Evolutionary conservation across 1,140 invertebrate species (phyloP), one percentile per base, ranked within the genome.

Genomic region (Ladona fulva): DNA sequence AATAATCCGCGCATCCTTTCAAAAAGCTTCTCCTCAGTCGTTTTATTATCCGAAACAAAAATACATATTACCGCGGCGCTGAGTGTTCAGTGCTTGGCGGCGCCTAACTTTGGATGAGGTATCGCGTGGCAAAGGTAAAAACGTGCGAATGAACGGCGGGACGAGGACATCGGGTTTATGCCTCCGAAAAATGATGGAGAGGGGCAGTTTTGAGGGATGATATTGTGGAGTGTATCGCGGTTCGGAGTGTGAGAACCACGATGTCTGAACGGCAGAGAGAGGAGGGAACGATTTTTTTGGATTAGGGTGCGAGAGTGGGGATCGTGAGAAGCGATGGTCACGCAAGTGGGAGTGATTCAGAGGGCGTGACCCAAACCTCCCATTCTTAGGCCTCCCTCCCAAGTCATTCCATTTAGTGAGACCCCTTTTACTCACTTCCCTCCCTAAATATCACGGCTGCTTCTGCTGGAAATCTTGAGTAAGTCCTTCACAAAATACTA

Each of bases 1-100:
- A 37, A 37, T 37, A 37, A 37, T 37, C 29, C 8, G 1, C 29
- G 29, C 29, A 37, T 37, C 29, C 3, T 8, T 1, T 37, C 29
- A 37, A 22, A 66, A 66, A 66, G n/a, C 1, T 66, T 66, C 52
- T 22, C 52, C 5, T 12, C n/a, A 66, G 44, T 52, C 44, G 19
- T 66, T 66, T 22, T 66, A 66, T 66, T 66, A 66, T 66, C 52
- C 52, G 52, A 66, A 66, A 66, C n/a, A 66, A 66, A 66, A 66
- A 16, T 12, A 66, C 29, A 1, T 66, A 19, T 6, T 22, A 6
- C 52, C 5, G 52, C n/a, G 1, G 52, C n/a, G 1, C 14, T 22
- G 52, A 66, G 52, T 12, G 52, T 22, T 66, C 52, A 22, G 52
- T 22, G n/a, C 14, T 19, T 66, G 52, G 52, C 52, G 14, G 52